These are phyloP conservation scores for Blomia tropicalis DNA, from an alignment of 2,888 invertebrate species.

Conservation along the genomic window DNA sequence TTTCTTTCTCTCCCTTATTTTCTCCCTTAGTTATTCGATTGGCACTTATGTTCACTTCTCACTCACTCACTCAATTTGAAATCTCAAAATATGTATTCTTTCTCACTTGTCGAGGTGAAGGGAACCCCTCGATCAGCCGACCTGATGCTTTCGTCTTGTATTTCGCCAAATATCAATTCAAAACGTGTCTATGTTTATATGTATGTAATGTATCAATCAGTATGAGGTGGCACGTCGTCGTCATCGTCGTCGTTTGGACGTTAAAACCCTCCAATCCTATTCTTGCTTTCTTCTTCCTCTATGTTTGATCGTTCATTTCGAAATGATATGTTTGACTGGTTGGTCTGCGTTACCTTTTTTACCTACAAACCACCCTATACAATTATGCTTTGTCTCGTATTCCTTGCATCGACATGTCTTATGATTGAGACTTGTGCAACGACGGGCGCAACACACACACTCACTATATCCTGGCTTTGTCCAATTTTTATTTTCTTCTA, in stretches of 20 bases:
- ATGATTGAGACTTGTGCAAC: background rate
- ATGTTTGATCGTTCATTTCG: background rate
- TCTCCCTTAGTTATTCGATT: background rate
- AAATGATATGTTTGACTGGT: conserved; percentile 6
- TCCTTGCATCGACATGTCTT: no score
- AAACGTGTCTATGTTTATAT: no score
- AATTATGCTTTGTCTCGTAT: background rate
- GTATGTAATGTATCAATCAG: conserved; percentile 7
- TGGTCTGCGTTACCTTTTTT: background rate
- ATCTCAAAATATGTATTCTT: background rate
- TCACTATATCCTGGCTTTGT: no score
- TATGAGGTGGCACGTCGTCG: conserved; percentile 7
- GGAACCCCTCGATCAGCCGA: no score
- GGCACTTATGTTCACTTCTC: background rate
- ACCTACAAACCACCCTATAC: background rate
- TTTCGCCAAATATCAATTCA: no score
- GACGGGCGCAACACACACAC: no score
- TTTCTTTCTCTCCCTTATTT: background rate
- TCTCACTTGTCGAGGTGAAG: no score
- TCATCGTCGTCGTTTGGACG: no score
- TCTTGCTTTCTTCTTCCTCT: background rate
- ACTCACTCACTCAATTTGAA: background rate
- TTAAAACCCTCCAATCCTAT: no score
- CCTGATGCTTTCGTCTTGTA: no score
- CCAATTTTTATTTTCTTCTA: no score